Evolutionary conservation across 1,140 invertebrate genomes (phyloP).

Genomic region (Anastatus disparis): DNA sequence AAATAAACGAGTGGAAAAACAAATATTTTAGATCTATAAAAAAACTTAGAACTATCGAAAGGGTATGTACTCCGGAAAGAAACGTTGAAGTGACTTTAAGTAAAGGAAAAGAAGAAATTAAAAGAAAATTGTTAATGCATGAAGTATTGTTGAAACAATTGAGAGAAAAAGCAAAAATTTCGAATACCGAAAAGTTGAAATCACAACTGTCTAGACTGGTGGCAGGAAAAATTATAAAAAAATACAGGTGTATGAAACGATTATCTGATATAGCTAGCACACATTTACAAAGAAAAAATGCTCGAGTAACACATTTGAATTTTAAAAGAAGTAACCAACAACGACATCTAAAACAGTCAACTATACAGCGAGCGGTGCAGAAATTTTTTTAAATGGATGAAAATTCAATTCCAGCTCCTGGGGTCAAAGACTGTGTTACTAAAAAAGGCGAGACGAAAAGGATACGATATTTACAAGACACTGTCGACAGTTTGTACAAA

Average conservation of each 20-base stretch:
- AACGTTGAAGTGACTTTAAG: not conserved
- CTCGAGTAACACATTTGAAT: not conserved
- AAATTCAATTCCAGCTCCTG: too few species aligned
- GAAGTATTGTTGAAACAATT: not conserved
- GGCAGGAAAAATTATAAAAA: not conserved
- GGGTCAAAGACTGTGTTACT: too few species aligned
- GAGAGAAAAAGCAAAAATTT: not conserved
- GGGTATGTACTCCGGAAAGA: not conserved
- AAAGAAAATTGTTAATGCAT: too few species aligned
- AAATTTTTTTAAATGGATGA: too few species aligned
- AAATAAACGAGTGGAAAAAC: not conserved
- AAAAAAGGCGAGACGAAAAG: too few species aligned
- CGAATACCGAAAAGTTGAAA: too few species aligned
- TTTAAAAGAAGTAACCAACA: too few species aligned
- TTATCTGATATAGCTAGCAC: not conserved
- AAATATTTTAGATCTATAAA: not conserved
- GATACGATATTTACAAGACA: not conserved
- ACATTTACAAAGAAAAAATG: not conserved
- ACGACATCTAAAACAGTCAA: too few species aligned
- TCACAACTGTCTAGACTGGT: not conserved
- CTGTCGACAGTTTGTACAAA: conserved; percentile 6
- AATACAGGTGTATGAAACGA: not conserved
- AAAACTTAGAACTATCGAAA: not conserved
- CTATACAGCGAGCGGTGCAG: too few species aligned
- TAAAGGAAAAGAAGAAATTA: not conserved